A percentile compares a stretch with the other conserved stretches of the same genome.
Conservation (phyloP, 2,113 vertebrate genomes). For the Dinomys branickii region DNA sequence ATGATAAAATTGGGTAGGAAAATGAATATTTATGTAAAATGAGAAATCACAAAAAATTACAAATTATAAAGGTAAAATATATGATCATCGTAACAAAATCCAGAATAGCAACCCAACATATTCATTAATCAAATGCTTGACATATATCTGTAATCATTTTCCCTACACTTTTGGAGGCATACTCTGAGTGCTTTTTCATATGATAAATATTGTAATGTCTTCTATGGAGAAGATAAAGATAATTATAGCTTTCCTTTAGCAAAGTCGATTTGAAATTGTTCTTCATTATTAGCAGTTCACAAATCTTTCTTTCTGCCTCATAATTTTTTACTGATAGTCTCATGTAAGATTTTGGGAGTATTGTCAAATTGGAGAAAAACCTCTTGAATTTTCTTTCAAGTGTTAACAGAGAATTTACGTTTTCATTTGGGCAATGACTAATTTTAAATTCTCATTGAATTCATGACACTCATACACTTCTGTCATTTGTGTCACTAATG, state of each 20-base stretch:
- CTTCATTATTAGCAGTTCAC: conserved; percentile 27
- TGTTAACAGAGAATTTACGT: not conserved
- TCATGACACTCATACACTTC: not conserved
- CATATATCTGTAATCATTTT: conserved; percentile 13
- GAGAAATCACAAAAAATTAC: not conserved
- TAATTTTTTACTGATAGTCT: conserved; percentile 14
- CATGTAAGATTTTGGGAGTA: conserved; percentile 13
- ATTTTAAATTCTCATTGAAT: not conserved
- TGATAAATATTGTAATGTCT: conserved; percentile 38
- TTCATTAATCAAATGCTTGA: conserved; percentile 40
- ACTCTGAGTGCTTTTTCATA: conserved; percentile 42
- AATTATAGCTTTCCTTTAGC: conserved; percentile 40
- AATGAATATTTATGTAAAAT: conserved; percentile 35
- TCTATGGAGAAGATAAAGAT: conserved; percentile 26
- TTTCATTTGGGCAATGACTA: not conserved
- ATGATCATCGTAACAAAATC: not conserved
- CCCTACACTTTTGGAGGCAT: not conserved
- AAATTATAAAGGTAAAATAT: conserved; percentile 31
- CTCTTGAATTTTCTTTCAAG: not conserved
- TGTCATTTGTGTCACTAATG: not conserved
- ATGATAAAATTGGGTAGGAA: not conserved
- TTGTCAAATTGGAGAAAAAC: conserved; percentile 11
- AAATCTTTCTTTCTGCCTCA: not conserved
- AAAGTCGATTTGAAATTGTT: conserved; percentile 13
- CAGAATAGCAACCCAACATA: not conserved